Conservation (phyloP, 2,797 vertebrate species). For the Salarias fasciatus region DNA sequence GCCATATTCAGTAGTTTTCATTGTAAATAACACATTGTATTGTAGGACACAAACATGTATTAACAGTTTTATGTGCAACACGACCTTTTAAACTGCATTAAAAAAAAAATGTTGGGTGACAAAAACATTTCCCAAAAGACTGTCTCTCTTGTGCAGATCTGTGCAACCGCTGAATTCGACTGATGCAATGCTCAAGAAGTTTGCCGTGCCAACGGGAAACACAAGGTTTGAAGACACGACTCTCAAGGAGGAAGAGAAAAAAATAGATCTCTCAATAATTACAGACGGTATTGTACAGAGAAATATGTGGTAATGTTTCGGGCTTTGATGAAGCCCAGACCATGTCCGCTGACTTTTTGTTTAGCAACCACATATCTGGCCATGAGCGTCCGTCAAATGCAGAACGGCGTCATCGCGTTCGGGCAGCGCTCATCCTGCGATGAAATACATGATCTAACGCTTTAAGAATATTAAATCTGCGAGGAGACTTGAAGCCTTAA, state of each 20-base stretch:
- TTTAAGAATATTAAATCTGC: constrained; percentile 56
- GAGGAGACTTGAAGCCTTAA: constrained; percentile 31
- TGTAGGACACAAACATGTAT: no score
- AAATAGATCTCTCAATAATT: constrained; percentile 66
- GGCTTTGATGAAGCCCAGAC: constrained; percentile 73
- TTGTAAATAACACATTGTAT: no score
- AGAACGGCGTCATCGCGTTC: constrained; percentile 62
- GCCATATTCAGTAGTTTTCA: no score
- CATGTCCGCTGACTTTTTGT: constrained; percentile 71
- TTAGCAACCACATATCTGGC: constrained; percentile 75
- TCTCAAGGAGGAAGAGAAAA: constrained; percentile 15
- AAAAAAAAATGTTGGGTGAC: constrained; percentile 15
- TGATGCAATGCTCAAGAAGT: constrained; percentile 36
- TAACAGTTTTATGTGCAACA: no score
- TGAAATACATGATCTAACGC: constrained; percentile 66
- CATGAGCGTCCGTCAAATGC: constrained; percentile 66
- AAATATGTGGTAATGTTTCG: constrained; percentile 60
- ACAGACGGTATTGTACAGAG: constrained; percentile 61
- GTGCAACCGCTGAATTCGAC: constrained; percentile 34
- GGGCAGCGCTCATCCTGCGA: constrained; percentile 58
- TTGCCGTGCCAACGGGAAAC: constrained; percentile 57
- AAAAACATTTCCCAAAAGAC: constrained; percentile 2
- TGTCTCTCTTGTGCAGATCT: constrained; percentile 26
- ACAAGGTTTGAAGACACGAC: constrained; percentile 43
- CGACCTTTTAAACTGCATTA: no score